These are phyloP conservation scores for Merodon equestris DNA, from an alignment of 2,888 invertebrate species.

Conservation along the genomic window DNA sequence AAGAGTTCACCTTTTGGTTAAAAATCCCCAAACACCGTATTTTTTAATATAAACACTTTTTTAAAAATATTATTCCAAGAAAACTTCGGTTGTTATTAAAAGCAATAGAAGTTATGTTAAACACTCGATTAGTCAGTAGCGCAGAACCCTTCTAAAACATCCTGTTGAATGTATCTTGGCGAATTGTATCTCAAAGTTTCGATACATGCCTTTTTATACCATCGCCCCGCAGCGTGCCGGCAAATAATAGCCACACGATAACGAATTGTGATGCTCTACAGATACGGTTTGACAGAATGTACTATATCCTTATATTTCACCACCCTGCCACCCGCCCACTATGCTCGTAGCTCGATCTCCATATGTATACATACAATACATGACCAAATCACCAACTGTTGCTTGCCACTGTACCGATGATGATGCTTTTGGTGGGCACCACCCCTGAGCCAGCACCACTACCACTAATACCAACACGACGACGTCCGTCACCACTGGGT, in stretches of 20 bases:
- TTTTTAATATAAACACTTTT: too few relatives aligned
- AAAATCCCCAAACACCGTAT: too few relatives aligned
- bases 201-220: constrained; percentile 70
- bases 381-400: constrained; percentile 44
- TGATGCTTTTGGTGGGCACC: constrained; percentile 11
- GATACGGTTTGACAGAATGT: constrained; percentile 37
- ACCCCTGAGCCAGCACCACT: background rate
- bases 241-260: constrained; percentile 40
- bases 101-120: too few relatives aligned
- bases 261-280: constrained; percentile 36
- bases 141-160: constrained; percentile 68
- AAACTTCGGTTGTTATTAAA: too few relatives aligned
- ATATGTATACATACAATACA: constrained; percentile 7
- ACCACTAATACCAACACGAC: background rate
- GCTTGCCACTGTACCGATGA: constrained; percentile 14
- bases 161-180: constrained; percentile 70
- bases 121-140: background rate
- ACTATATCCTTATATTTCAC: constrained; percentile 41
- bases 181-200: constrained; percentile 69
- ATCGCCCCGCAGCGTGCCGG: constrained; percentile 38
- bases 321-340: constrained; percentile 6
- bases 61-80: too few relatives aligned
- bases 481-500: constrained; percentile 21
- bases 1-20: too few relatives aligned
- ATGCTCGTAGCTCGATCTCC: constrained; percentile 26